phyloP scores from a whole-genome alignment of 2,888 invertebrate genomes.

The Napeogenes sylphis region DNA sequence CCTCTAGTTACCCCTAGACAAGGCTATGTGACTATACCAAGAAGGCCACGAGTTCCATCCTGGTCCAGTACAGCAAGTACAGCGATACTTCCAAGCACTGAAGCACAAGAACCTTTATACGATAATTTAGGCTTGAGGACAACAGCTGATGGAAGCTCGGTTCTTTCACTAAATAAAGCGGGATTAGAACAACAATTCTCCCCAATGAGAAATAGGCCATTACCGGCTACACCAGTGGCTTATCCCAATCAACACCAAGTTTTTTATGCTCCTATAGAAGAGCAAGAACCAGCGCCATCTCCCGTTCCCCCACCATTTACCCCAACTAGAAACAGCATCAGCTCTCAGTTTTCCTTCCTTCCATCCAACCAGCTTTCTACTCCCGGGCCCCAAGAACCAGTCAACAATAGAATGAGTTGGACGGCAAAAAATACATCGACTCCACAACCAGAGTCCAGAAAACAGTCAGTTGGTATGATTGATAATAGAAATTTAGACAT shows the following conservation, averaged over 20 bases:
- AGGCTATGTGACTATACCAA: slow-evolving; percentile 91
- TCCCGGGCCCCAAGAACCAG: slow-evolving; percentile 72
- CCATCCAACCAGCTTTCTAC: slow-evolving; percentile 68
- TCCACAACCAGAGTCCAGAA: slow-evolving; percentile 67
- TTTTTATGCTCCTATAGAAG: slow-evolving; percentile 74
- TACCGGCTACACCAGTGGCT: slow-evolving; percentile 79
- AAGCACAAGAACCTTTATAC: slow-evolving; percentile 86
- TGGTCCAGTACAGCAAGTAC: slow-evolving; percentile 84
- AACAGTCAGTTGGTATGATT: slow-evolving; percentile 52
- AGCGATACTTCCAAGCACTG: slow-evolving; percentile 68
- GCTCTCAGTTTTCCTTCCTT: slow-evolving; percentile 73
- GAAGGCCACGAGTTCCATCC: slow-evolving; percentile 88
- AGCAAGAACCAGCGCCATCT: slow-evolving; percentile 71
- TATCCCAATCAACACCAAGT: slow-evolving; percentile 67
- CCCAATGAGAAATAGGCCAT: slow-evolving; percentile 80
- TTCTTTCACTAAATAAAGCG: slow-evolving; percentile 85
- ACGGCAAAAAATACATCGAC: slow-evolving; percentile 72
- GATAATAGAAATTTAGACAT: slow-evolving; percentile 55
- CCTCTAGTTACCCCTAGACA: slow-evolving; percentile 84
- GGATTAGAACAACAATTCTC: slow-evolving; percentile 74
- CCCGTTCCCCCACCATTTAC: slow-evolving; percentile 65
- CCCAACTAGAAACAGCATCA: slow-evolving; percentile 68
- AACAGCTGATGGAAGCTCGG: slow-evolving; percentile 91
- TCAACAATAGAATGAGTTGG: slow-evolving; percentile 72
- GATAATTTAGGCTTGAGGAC: slow-evolving; percentile 91